Base-by-base conservation (phyloP, 2,797 vertebrate species). In the Centropyge bicolor region DNA sequence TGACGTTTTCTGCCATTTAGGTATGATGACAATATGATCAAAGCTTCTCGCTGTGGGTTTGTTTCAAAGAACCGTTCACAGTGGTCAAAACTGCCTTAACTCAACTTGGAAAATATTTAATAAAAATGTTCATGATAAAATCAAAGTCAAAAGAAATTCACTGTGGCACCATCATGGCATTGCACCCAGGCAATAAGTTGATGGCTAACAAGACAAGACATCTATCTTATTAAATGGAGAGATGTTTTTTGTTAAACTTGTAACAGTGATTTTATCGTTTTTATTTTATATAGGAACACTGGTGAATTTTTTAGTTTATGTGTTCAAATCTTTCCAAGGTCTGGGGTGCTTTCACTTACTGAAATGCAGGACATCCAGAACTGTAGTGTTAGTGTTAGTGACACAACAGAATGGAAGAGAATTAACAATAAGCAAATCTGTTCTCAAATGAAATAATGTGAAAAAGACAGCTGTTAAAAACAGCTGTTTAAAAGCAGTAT, bases 131-230 rank as follows among this genome's bases (percentile, higher is more conserved):
- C 16, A 27, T 16, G n/a, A 24, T 61, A 61, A 43, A 60, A n/a
- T 35, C 17, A 40, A 24, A 46, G 17, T 62, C 43, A 27, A 27
- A 24, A 12, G 17, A 35, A 17, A 8, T 63, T 56, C 16, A 36
- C 51, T 56, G 11, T 56, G 52, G 41, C 61, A 65, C n/a, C 51
- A 56, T 20, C n/a, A 1, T 20, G 43, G 6, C 49, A n/a, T n/a
- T 49, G 35, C 8, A 5, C 35, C 51, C 27, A 73, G 24, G 20
- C 48, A 36, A 40, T 43, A 62, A 4, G 1, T 43, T 62, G 19
- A 43, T 52, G 48, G 35, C 45, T 52, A 62, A 54, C 38, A 54
- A 54, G 48, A 72, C 38, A 62, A 35, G 59, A 27, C 54, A 46
- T 48, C 6, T 35, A 17, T 63, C 41, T 38, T 12, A n/a, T 45